phyloP scores from a whole-genome alignment of 2,888 invertebrate species.

The Cosmia pyralina region DNA sequence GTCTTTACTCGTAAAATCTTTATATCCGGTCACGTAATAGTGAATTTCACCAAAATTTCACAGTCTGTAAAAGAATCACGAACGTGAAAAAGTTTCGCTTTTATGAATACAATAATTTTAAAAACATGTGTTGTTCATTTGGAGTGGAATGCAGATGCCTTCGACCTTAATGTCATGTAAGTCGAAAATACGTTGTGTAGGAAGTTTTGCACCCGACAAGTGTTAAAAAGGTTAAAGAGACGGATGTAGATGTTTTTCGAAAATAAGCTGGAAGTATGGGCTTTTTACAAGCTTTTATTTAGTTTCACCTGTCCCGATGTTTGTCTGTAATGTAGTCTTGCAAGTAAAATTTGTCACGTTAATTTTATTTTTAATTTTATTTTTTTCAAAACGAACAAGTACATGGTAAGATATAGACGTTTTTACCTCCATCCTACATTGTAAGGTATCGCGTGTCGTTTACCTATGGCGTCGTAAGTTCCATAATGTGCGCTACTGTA shows the following conservation, averaged over 20 bases:
- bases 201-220: constrained; percentile 4
- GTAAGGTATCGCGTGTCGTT: neutral
- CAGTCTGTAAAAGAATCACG: constrained; percentile 56
- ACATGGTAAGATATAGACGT: neutral
- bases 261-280: neutral
- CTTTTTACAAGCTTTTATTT: too few species aligned
- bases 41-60: constrained; percentile 41
- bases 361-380: too few species aligned
- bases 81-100: constrained; percentile 48
- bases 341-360: too few species aligned
- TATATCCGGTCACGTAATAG: constrained; percentile 61
- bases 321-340: too few species aligned
- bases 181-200: neutral
- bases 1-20: constrained; percentile 35
- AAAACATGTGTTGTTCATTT: constrained; percentile 3
- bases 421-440: neutral
- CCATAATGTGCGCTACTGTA: constrained; percentile 2
- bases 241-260: neutral
- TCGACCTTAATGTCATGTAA: neutral
- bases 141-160: constrained; percentile 5
- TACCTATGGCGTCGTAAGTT: neutral
- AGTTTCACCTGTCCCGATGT: too few species aligned
- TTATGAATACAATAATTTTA: constrained; percentile 34
- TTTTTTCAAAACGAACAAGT: neutral
- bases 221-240: neutral